Conservation (phyloP, 2,888 invertebrate species). For the Drosophila borealis region DNA sequence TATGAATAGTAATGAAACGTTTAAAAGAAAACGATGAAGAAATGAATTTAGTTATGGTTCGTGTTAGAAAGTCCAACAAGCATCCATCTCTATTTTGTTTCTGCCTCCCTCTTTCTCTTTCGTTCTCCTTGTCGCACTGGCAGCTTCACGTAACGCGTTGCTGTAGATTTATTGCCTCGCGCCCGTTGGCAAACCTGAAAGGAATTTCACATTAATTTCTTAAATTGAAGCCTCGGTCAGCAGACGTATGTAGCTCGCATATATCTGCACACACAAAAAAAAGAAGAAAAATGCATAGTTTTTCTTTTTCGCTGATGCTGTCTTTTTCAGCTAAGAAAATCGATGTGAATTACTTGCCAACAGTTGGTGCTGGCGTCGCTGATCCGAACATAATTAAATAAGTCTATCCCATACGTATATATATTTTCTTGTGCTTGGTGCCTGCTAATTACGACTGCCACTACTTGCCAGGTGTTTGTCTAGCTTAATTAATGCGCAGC, state of each 20-base stretch:
- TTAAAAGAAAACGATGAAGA: no score
- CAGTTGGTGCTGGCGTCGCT: slow-evolving; percentile 17
- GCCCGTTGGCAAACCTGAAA: slow-evolving; percentile 47
- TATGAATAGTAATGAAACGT: no score
- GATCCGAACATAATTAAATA: slow-evolving; percentile 55
- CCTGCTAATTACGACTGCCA: slow-evolving; percentile 45
- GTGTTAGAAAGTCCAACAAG: not conserved
- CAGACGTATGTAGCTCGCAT: slow-evolving; percentile 6
- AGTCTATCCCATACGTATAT: slow-evolving; percentile 12
- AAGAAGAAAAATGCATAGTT: no score
- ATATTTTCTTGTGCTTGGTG: slow-evolving; percentile 22
- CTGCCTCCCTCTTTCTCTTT: not conserved
- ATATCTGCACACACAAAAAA: not conserved
- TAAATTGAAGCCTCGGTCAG: slow-evolving; percentile 59
- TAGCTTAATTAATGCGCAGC: slow-evolving; percentile 5
- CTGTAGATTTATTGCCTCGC: slow-evolving; percentile 61
- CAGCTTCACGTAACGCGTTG: slow-evolving; percentile 45
- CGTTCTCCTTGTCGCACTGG: slow-evolving; percentile 3
- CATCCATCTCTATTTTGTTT: slow-evolving; percentile 3
- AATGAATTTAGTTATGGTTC: not conserved
- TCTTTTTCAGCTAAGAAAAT: slow-evolving; percentile 31
- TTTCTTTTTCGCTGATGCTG: slow-evolving; percentile 5
- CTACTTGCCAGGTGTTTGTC: slow-evolving; percentile 22
- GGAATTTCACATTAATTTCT: slow-evolving; percentile 69
- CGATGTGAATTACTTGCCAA: slow-evolving; percentile 46